Percentiles rank a stretch among this genome's conserved stretches.
Evolutionary conservation across 2,888 invertebrate species (phyloP).

Genomic region (Synergus umbraculus): DNA sequence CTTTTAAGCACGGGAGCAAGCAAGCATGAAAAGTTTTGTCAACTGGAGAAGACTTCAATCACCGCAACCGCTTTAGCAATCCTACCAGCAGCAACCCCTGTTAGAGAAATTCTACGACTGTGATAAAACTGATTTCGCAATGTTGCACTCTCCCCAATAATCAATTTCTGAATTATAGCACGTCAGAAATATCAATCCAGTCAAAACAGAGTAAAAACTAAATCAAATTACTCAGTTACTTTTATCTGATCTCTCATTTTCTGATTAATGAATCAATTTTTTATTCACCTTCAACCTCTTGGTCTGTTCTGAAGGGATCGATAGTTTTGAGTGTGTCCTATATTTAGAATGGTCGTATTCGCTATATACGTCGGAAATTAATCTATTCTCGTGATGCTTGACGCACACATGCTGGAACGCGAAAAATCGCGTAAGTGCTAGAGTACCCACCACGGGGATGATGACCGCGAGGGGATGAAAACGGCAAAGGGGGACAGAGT

Average conservation of each 20-base stretch:
- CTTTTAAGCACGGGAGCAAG: slow-evolving; percentile 52
- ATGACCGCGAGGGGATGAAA: slow-evolving; percentile 1
- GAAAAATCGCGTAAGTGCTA: slow-evolving; percentile 22
- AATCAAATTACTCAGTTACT: background rate
- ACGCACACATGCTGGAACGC: background rate
- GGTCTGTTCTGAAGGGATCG: slow-evolving; percentile 24
- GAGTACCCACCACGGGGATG: background rate
- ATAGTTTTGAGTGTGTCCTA: slow-evolving; percentile 23
- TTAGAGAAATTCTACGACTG: background rate
- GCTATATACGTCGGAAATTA: slow-evolving; percentile 14
- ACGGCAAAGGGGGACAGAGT: background rate
- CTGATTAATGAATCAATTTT: slow-evolving; percentile 44
- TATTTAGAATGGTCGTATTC: background rate
- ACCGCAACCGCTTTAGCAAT: background rate
- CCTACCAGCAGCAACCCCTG: background rate
- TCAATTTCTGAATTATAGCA: slow-evolving; percentile 2
- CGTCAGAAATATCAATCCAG: slow-evolving; percentile 1
- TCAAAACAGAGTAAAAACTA: background rate
- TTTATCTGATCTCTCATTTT: slow-evolving; percentile 31
- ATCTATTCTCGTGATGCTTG: background rate
- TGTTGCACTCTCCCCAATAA: background rate
- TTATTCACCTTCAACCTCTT: slow-evolving; percentile 45
- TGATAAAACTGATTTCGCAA: background rate
- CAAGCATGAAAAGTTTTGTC: slow-evolving; percentile 49
- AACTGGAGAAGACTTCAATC: background rate